Conservation (phyloP, 1,140 invertebrate species). For the Venturia canescens region DNA sequence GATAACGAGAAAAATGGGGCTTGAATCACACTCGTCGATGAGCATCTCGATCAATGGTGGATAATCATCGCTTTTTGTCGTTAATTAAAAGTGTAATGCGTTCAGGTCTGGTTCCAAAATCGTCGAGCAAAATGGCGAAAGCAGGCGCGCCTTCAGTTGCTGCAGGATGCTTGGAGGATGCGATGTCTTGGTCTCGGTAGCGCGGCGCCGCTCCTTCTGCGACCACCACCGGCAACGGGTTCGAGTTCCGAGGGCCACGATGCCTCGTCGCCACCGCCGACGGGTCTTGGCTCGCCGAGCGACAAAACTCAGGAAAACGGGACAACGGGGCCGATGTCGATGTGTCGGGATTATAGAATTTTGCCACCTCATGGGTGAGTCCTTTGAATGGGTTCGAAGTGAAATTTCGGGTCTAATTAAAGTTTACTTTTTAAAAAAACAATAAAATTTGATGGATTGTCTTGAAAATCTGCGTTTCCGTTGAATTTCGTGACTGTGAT, state of each 20-base stretch:
- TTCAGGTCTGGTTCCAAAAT: conserved; percentile 93
- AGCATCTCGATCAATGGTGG: no score
- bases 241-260: conserved; percentile 64
- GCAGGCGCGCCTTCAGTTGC: conserved; percentile 88
- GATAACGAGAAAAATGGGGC: no score
- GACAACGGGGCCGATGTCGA: conserved; percentile 62
- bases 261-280: conserved; percentile 55
- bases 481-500: no score
- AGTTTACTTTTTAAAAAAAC: no score
- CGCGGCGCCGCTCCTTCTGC: conserved; percentile 74
- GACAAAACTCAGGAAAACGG: conserved; percentile 41
- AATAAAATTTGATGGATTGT: no score
- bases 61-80: no score
- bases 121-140: conserved; percentile 92
- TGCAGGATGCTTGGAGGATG: conserved; percentile 94
- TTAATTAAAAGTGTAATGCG: neutral
- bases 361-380: conserved; percentile 69
- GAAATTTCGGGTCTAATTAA: neutral
- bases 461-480: no score
- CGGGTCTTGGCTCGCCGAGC: conserved; percentile 38
- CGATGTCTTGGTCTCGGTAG: conserved; percentile 86
- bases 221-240: conserved; percentile 64
- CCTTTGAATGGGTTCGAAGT: neutral
- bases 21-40: no score
- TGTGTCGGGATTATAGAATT: conserved; percentile 72